A percentile compares a stretch with the other conserved stretches of the same genome.
Conservation (phyloP, 1,140 invertebrate genomes). For the Monomorium pharaonis region DNA sequence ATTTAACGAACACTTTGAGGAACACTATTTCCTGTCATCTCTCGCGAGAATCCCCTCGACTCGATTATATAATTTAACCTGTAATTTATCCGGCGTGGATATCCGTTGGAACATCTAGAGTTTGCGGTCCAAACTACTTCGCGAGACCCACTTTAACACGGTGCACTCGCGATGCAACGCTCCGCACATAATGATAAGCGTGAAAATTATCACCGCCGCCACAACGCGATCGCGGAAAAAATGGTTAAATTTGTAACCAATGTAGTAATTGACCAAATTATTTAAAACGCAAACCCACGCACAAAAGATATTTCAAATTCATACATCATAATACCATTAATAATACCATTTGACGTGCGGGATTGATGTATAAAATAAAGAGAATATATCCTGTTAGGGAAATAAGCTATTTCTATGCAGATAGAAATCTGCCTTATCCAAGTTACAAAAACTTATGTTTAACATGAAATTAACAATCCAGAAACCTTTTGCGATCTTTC, state of each 20-base stretch:
- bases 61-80: constrained; percentile 49
- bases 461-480: constrained; percentile 4
- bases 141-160: constrained; percentile 49
- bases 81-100: constrained; percentile 50
- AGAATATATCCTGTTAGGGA: background rate
- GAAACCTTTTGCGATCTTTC: background rate
- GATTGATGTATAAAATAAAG: background rate
- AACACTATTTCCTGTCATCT: background rate
- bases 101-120: constrained; percentile 40
- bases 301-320: background rate
- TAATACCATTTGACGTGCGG: background rate
- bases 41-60: background rate
- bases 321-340: background rate
- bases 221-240: constrained; percentile 30
- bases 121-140: constrained; percentile 54
- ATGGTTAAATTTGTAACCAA: constrained; percentile 27
- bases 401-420: constrained; percentile 19
- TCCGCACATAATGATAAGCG: constrained; percentile 54
- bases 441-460: background rate
- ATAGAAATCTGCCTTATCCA: background rate
- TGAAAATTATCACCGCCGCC: constrained; percentile 40
- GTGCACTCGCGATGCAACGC: constrained; percentile 47
- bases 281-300: background rate
- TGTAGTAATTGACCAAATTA: constrained; percentile 7
- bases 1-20: background rate